A percentile compares a stretch with the other conserved stretches of the same genome.
These are phyloP conservation scores for Hoplostethus atlanticus DNA, from an alignment of 2,797 vertebrate species.

Conservation along the genomic window DNA sequence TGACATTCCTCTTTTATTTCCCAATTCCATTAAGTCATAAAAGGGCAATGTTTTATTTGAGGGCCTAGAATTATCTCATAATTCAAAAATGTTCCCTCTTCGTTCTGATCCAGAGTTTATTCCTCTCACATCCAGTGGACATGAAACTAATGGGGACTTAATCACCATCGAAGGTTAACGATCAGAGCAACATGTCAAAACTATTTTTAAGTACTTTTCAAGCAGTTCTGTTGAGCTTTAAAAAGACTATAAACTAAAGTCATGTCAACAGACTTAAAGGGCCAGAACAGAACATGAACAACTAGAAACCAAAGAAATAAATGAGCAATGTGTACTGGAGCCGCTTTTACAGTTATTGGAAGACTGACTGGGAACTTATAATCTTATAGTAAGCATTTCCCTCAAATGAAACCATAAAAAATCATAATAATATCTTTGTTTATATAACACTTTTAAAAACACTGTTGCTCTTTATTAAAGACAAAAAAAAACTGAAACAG, in stretches of 20 bases:
- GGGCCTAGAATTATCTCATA: background rate
- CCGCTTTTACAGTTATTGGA: slow-evolving; percentile 3
- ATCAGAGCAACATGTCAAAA: slow-evolving; percentile 44
- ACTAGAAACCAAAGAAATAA: background rate
- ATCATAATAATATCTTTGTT: background rate
- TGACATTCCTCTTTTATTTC: slow-evolving; percentile 60
- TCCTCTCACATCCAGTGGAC: slow-evolving; percentile 15
- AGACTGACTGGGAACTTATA: too few relatives aligned
- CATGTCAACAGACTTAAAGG: background rate
- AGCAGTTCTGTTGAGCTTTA: background rate
- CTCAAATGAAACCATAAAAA: background rate
- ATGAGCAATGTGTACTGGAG: background rate
- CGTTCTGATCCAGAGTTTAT: slow-evolving; percentile 34
- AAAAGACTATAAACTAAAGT: background rate
- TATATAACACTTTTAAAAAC: background rate
- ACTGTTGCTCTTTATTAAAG: background rate
- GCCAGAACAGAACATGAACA: slow-evolving; percentile 8
- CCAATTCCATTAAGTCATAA: slow-evolving; percentile 52
- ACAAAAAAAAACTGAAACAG: background rate
- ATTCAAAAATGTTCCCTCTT: slow-evolving; percentile 1
- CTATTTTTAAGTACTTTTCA: slow-evolving; percentile 24
- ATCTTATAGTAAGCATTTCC: background rate
- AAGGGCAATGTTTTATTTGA: slow-evolving; percentile 6
- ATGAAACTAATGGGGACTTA: slow-evolving; percentile 11
- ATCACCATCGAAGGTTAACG: slow-evolving; percentile 42